Evolutionary conservation across 2,888 invertebrate genomes (phyloP).

Genomic region (Stenodema calcarata): DNA sequence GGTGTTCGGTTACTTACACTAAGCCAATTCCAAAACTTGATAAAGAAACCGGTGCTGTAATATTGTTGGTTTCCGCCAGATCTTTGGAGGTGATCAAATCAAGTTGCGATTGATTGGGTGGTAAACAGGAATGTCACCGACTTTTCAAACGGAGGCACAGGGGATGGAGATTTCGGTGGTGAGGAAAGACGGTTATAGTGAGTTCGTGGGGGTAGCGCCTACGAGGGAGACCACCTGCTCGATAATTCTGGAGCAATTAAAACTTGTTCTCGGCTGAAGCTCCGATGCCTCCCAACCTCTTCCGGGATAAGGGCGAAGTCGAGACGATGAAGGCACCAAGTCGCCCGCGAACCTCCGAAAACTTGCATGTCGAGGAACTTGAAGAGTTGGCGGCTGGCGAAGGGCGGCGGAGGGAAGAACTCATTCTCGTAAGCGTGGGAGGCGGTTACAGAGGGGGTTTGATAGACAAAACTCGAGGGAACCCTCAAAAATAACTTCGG

Average conservation of each 20-base stretch:
- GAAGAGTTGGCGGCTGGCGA: not conserved
- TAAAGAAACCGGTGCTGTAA: too few species aligned
- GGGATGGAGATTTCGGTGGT: too few species aligned
- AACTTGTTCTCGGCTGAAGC: not conserved
- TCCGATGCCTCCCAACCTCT: not conserved
- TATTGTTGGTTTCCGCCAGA: too few species aligned
- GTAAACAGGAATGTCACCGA: too few species aligned
- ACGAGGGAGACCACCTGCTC: slow-evolving; percentile 1
- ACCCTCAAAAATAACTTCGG: not conserved
- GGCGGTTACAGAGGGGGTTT: not conserved
- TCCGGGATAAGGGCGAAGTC: not conserved
- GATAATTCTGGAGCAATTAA: slow-evolving; percentile 36
- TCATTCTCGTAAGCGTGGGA: not conserved
- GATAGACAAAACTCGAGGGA: not conserved
- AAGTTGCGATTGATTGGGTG: too few species aligned
- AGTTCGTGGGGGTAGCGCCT: not conserved
- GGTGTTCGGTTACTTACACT: too few species aligned
- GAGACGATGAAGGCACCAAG: not conserved
- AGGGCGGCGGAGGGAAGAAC: not conserved
- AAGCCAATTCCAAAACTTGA: too few species aligned
- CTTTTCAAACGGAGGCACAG: too few species aligned
- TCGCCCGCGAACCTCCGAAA: not conserved
- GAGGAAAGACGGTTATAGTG: too few species aligned
- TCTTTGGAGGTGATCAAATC: too few species aligned
- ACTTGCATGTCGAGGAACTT: slow-evolving; percentile 15